phyloP scores from a whole-genome alignment of 2,888 invertebrate species.

The Antheraea yamamai region DNA sequence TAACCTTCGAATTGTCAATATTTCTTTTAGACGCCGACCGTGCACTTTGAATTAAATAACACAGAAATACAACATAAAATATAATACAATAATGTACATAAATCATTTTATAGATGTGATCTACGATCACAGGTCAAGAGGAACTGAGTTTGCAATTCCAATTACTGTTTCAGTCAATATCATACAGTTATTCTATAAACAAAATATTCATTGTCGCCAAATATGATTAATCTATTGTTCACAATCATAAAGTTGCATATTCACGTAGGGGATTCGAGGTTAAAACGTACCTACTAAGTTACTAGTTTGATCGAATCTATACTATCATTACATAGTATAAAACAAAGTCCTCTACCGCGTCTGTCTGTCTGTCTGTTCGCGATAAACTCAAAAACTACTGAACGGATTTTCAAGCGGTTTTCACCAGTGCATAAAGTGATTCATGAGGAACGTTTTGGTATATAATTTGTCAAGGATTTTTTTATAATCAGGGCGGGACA shows the following conservation, averaged over 20 bases:
- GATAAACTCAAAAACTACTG: too few relatives aligned
- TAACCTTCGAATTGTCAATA: background rate
- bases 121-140: background rate
- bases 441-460: too few relatives aligned
- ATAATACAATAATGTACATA: conserved; percentile 9
- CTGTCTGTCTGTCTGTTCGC: too few relatives aligned
- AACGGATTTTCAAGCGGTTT: too few relatives aligned
- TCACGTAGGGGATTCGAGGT: background rate
- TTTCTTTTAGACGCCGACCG: background rate
- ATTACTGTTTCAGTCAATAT: background rate
- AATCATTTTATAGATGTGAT: background rate
- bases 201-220: background rate
- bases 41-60: background rate
- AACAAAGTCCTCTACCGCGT: too few relatives aligned
- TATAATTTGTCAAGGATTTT: too few relatives aligned
- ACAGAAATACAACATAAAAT: background rate
- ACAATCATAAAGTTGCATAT: background rate
- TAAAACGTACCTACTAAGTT: background rate
- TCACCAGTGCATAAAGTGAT: too few relatives aligned
- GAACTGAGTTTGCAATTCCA: background rate
- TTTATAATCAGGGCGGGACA: too few relatives aligned
- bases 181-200: conserved; percentile 3
- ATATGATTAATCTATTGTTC: conserved; percentile 14
- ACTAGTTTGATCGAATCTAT: too few relatives aligned
- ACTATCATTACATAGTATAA: too few relatives aligned